A percentile compares a stretch with the other conserved stretches of the same genome.
These are phyloP conservation scores for Hyla sarda DNA, from an alignment of 2,113 vertebrate genomes.

Conservation along the genomic window DNA sequence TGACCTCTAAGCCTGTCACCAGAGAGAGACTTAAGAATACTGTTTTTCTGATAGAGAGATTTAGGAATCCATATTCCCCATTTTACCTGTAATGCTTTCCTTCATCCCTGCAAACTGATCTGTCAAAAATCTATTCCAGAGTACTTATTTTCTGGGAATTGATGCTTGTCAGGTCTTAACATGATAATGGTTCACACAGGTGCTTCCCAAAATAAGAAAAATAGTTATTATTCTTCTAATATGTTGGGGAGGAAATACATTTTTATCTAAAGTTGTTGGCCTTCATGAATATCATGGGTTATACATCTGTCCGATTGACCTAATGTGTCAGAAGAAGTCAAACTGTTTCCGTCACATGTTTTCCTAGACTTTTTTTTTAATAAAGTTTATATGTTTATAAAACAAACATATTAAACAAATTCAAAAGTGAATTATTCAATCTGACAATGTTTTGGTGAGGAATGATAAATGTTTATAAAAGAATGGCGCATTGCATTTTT, in stretches of 20 bases:
- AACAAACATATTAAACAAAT: neutral
- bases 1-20: constrained; percentile 21
- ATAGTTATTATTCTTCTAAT: constrained; percentile 55
- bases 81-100: constrained; percentile 54
- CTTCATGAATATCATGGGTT: constrained; percentile 56
- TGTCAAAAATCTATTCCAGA: constrained; percentile 58
- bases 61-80: constrained; percentile 50
- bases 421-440: too few species aligned
- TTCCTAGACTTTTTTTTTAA: neutral
- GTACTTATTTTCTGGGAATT: constrained; percentile 49
- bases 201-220: constrained; percentile 62
- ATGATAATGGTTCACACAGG: constrained; percentile 63
- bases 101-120: constrained; percentile 55
- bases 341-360: neutral
- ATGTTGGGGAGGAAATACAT: constrained; percentile 60
- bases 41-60: constrained; percentile 57
- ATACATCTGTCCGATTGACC: neutral
- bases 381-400: neutral
- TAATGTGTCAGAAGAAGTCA: constrained; percentile 30
- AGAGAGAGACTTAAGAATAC: constrained; percentile 23
- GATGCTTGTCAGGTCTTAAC: constrained; percentile 61
- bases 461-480: neutral
- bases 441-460: neutral
- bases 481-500: neutral
- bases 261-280: constrained; percentile 55